phyloP scores from a whole-genome alignment of 2,797 vertebrate species.

The Orientallactaga sibirica region DNA sequence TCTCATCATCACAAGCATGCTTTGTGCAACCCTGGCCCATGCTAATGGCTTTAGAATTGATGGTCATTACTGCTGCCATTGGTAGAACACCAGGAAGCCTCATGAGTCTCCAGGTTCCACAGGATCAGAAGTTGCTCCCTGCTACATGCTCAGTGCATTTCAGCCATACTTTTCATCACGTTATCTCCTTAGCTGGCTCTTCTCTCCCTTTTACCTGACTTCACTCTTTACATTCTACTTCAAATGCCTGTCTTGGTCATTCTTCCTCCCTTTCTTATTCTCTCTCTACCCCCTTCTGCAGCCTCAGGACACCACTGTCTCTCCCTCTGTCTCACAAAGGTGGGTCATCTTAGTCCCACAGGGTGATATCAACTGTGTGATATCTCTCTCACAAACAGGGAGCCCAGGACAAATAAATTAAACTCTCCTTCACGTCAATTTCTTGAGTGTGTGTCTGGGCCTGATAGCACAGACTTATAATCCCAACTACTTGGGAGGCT shows the following conservation, averaged over 20 bases:
- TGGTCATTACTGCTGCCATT: neutral
- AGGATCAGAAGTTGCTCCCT: neutral
- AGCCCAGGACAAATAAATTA: neutral
- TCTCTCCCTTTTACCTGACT: neutral
- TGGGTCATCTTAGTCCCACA: neutral
- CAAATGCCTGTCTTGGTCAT: neutral
- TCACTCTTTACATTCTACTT: neutral
- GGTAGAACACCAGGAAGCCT: neutral
- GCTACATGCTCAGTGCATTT: neutral
- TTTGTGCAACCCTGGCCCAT: neutral
- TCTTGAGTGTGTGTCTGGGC: neutral
- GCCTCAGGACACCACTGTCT: neutral
- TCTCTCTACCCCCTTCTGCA: neutral
- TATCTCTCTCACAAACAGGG: neutral
- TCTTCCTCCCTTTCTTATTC: neutral
- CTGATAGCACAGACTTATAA: neutral
- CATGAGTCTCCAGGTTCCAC: neutral
- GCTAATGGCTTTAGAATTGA: constrained; percentile 3
- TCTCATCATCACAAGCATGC: neutral
- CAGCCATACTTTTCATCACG: neutral
- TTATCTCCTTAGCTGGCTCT: neutral
- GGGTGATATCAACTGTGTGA: neutral
- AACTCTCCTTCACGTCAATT: neutral
- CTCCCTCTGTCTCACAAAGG: neutral
- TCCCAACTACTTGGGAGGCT: neutral